phyloP scores from a whole-genome alignment of 2,113 vertebrate species.

The Otolemur garnettii region DNA sequence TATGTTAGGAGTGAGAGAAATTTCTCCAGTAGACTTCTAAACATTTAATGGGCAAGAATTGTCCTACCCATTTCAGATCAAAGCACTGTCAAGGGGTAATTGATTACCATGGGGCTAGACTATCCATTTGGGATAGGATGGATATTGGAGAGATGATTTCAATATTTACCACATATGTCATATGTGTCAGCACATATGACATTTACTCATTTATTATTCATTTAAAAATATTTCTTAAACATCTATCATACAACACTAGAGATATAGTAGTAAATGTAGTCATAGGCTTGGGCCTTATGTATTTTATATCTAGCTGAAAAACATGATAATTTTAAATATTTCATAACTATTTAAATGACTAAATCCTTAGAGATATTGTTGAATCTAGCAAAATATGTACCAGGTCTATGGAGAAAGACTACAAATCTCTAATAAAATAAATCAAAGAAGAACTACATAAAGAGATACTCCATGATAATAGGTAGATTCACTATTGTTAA shows the following conservation, averaged over 20 bases:
- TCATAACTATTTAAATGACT: neutral
- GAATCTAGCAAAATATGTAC: neutral
- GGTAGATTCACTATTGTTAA: neutral
- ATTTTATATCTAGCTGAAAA: neutral
- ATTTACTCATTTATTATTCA: neutral
- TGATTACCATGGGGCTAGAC: neutral
- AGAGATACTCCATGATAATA: neutral
- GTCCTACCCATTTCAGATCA: neutral
- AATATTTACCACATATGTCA: neutral
- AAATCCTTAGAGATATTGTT: neutral
- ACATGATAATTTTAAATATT: neutral
- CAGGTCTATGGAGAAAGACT: neutral
- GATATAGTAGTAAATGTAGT: neutral
- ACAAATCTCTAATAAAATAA: neutral
- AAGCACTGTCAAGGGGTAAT: neutral
- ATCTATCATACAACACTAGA: neutral
- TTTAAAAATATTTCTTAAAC: conserved; percentile 35
- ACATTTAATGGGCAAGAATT: neutral
- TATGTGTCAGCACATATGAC: neutral
- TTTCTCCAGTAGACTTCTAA: neutral
- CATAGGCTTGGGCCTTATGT: neutral
- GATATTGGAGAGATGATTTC: neutral
- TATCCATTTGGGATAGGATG: neutral
- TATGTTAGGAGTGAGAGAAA: neutral
- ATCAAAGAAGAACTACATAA: neutral